phyloP scores from a whole-genome alignment of 2,888 invertebrate species.

The Chymomyza caudatula region DNA sequence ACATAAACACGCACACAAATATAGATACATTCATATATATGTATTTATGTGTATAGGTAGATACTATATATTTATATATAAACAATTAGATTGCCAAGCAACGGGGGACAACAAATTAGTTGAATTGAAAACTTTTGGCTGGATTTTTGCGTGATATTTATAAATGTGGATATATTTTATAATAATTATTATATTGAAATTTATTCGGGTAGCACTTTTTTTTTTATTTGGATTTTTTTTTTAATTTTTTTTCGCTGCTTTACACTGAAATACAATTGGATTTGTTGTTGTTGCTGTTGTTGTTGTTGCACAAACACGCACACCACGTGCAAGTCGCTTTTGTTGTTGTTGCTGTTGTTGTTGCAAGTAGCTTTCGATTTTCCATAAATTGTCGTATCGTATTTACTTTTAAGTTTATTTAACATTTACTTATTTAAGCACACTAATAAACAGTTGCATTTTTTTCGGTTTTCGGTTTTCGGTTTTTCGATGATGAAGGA shows the following conservation, averaged over 20 bases:
- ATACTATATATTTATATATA: conserved; percentile 18
- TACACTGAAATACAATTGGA: background rate
- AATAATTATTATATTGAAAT: background rate
- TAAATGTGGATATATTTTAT: background rate
- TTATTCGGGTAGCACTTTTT: background rate
- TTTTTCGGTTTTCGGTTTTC: conserved; percentile 20
- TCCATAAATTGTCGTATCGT: conserved; percentile 5
- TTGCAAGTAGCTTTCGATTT: background rate
- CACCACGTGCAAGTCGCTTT: background rate
- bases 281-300: conserved; percentile 9
- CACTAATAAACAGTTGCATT: conserved; percentile 23
- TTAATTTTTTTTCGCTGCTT: background rate
- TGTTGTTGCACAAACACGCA: conserved; percentile 39
- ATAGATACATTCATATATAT: background rate
- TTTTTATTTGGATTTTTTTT: too few species aligned
- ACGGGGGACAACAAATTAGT: background rate
- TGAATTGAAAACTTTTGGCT: background rate
- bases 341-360: background rate
- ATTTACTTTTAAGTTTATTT: conserved; percentile 5
- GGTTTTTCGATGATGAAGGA: conserved; percentile 22
- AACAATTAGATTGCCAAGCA: background rate
- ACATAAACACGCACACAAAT: conserved; percentile 13
- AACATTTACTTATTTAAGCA: conserved; percentile 28
- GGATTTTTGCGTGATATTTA: conserved; percentile 1
- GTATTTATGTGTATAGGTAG: conserved; percentile 25